Evolutionary conservation across 2,888 invertebrate species (phyloP).

Genomic region (Mimumesa dahlbomi): DNA sequence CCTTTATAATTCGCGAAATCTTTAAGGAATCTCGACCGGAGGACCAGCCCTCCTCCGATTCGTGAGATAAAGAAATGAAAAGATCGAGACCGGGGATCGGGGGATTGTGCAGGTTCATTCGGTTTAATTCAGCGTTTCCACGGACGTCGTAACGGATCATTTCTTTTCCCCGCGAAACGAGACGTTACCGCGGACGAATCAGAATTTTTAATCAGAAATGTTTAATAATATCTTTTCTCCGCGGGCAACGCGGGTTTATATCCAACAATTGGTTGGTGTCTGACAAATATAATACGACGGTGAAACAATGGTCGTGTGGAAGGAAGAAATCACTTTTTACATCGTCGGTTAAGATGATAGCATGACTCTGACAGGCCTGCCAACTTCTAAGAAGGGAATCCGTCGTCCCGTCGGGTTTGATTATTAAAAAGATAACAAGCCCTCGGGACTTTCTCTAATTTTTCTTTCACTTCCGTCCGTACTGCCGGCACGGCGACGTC

Average conservation of each 20-base stretch:
- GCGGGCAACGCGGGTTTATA: no score
- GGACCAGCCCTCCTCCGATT: constrained; percentile 27
- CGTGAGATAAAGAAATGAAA: constrained; percentile 54
- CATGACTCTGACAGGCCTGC: constrained; percentile 77
- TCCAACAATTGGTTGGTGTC: no score
- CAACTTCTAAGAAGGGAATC: constrained; percentile 65
- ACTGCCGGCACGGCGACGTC: constrained; percentile 51
- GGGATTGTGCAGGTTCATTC: no score
- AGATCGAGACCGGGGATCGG: constrained; percentile 18
- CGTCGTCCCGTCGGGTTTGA: constrained; percentile 72
- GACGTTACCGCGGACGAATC: no score
- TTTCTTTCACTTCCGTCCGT: constrained; percentile 61
- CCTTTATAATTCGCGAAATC: constrained; percentile 71
- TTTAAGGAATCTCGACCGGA: constrained; percentile 28
- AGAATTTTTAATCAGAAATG: no score
- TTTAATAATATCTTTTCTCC: no score
- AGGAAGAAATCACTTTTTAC: constrained; percentile 56
- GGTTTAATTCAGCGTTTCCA: constrained; percentile 37
- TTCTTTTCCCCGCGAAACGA: no score
- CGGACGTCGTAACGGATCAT: not conserved
- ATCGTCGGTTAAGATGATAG: constrained; percentile 73
- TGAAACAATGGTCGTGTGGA: not conserved
- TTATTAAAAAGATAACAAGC: constrained; percentile 78
- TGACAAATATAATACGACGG: no score
- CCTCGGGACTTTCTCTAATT: constrained; percentile 70